Evolutionary conservation across 2,113 vertebrate genomes (phyloP).

Genomic region (Burhinus oedicnemus): DNA sequence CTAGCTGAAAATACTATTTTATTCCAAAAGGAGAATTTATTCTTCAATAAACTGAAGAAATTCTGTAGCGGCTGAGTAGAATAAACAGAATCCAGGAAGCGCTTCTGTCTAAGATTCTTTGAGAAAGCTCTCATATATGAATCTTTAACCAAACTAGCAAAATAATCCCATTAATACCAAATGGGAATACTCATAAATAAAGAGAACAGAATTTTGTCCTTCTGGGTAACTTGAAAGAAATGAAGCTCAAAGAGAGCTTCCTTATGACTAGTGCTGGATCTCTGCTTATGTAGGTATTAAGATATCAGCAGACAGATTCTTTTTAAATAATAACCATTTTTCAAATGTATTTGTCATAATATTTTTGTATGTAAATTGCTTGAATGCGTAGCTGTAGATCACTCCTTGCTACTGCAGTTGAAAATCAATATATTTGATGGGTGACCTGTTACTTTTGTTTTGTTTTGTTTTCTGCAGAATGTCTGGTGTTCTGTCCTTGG

Average conservation of each 20-base stretch:
- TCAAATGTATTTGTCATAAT: not conserved
- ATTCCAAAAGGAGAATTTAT: not conserved
- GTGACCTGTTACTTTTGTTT: not conserved
- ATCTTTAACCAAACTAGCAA: not conserved
- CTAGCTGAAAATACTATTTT: not conserved
- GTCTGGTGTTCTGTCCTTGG: not conserved
- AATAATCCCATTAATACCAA: not conserved
- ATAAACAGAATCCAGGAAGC: not conserved
- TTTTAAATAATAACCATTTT: not conserved
- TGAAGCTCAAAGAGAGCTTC: not conserved
- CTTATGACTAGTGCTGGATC: not conserved
- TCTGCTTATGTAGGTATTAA: not conserved
- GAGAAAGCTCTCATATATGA: not conserved
- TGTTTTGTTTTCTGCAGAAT: not conserved
- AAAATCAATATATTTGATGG: not conserved
- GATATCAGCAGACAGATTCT: not conserved
- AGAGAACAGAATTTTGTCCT: not conserved
- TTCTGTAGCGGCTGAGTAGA: not conserved
- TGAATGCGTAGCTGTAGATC: not conserved
- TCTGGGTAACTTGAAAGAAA: not conserved
- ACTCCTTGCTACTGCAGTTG: not conserved
- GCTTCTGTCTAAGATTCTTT: not conserved
- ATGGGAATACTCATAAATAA: not conserved
- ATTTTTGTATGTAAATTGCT: not conserved
- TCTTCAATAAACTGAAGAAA: not conserved